Conservation (phyloP, 64 coral and sea anemone species). For the Montipora sp. region DNA sequence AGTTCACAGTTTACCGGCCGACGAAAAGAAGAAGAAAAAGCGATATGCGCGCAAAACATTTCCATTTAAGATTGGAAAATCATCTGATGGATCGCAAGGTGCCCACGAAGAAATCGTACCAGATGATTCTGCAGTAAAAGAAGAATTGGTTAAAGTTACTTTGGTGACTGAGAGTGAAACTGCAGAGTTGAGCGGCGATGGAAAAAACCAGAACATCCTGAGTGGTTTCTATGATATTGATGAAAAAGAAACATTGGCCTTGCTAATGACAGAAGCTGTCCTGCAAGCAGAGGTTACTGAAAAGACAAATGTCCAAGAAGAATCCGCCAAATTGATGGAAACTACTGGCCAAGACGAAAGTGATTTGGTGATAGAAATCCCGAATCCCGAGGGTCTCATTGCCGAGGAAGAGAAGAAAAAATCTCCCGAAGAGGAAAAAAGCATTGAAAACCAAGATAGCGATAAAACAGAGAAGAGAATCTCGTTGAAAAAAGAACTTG, state of each 20-base stretch:
- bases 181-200: not conserved
- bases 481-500: not conserved
- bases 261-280: not conserved
- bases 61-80: not conserved
- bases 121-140: not conserved
- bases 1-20: not conserved
- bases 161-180: not conserved
- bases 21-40: slow-evolving; percentile 5
- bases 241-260: not conserved
- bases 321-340: not conserved
- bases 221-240: not conserved
- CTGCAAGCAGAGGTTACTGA: not conserved
- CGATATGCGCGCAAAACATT: not conserved
- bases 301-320: not conserved
- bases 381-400: not conserved
- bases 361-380: not conserved
- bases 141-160: not conserved
- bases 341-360: not conserved
- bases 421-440: not conserved
- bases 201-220: not conserved
- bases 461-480: not conserved
- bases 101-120: not conserved
- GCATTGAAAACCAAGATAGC: no score
- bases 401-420: not conserved
- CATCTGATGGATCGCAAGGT: not conserved